Evolutionary conservation across 2,888 invertebrate species (phyloP).

Genomic region (Drosophila mimica): DNA sequence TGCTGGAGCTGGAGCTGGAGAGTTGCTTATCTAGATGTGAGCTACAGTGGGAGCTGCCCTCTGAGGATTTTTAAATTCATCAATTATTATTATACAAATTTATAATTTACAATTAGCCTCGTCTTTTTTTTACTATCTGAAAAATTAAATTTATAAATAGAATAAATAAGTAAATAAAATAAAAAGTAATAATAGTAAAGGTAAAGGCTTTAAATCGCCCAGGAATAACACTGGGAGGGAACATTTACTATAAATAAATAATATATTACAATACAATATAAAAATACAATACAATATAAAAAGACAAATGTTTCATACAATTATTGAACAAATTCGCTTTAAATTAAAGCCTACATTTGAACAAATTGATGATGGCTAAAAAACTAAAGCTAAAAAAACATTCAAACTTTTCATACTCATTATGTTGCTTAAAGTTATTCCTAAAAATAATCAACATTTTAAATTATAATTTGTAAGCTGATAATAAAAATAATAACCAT

Average conservation of each 20-base stretch:
- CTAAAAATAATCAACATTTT: not conserved
- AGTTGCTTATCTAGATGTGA: conserved; percentile 40
- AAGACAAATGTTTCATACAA: not conserved
- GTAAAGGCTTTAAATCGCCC: no score
- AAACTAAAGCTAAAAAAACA: no score
- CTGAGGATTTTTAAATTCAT: not conserved
- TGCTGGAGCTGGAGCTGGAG: conserved; percentile 18
- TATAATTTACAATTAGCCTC: not conserved
- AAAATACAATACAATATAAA: not conserved
- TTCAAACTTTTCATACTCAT: not conserved
- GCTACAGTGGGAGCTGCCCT: conserved; percentile 44
- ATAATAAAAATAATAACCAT: not conserved
- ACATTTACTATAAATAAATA: not conserved
- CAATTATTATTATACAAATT: not conserved
- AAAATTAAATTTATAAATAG: no score
- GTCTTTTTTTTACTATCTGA: not conserved
- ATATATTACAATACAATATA: not conserved
- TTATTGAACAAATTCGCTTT: not conserved
- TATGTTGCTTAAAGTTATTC: not conserved
- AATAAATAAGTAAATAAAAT: no score
- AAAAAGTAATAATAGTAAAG: no score
- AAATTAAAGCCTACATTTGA: no score
- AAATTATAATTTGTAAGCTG: not conserved
- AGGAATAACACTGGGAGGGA: no score
- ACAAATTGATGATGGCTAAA: no score